Base-by-base conservation (phyloP, 2,888 invertebrate species). In the Crematogaster levior region DNA sequence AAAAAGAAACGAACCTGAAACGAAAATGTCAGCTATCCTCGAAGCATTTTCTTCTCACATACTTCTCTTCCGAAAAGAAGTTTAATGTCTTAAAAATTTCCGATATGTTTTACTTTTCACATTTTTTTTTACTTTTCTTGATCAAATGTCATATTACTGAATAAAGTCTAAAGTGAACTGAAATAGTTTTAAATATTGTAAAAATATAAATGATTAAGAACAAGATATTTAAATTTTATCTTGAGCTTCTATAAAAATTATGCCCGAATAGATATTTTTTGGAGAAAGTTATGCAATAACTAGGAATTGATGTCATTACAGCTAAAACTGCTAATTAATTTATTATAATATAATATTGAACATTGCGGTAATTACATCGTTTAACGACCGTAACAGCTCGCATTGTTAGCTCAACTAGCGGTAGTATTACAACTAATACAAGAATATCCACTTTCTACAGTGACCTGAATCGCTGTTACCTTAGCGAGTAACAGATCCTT, bases 361-460 rank as follows among this genome's bases (percentile, higher is more conserved):
- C 77, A 27, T 18, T 63, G 12, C 21, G 30, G 30, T 83, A 73
- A 73, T 81, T 66, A 81, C 34, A 58, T 56, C 61, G 68, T 81
- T 81, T 77, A 81, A 74, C 34, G 77, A 56, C 56, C 63, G 53
- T 66, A 77, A 66, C 51, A 72, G 63, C 70, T 60, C 9, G 51
- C 34, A 83, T 85, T 86, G 85, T 86, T 86, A 79, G 66, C 34
- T 81, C 72, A 83, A 79, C 72, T 80, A 72, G 46, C 51, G 60
- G 56, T 60, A 70, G 81, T 86, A 81, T 81, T 80, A 72, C 58
- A 61, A 73, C 81, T 84, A 86, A 83, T 81, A 75, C 40, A 77
- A 79, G 79, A 88, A 88, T 84, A 85, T 88, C 88, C 80, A 88
- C 88, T 88, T 89, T 88, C 88, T 89, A 88, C 75, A 85, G 58